Base-by-base conservation (phyloP, 1,140 invertebrate species). In the Lucilia sericata region DNA sequence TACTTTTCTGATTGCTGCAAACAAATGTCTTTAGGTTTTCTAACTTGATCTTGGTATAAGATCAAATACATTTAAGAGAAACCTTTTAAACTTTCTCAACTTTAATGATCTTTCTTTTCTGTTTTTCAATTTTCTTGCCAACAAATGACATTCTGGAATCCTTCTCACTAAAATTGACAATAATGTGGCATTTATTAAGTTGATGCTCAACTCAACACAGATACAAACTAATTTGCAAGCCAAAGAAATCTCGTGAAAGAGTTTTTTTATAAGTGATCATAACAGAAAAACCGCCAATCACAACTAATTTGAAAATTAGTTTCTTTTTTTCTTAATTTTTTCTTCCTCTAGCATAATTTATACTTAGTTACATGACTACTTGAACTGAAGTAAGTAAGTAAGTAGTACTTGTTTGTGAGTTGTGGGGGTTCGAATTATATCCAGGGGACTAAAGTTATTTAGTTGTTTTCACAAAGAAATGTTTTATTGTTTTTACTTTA, bases 231-330 rank as follows among this genome's bases (percentile, higher is more conserved):
- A 30, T 17, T n/a, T 55, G 14, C 51, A 55, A 55, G 12, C 12
- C 51, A 55, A n/a, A 55, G 12, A 55, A 4, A 14, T 7, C 13
- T 7, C 42, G 42, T 8, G 42, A 42, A 42, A 42, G 10, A 55
- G 51, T n/a, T 17, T 55, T 17, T 30, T 30, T 30, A 3, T 17
- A 70, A 70, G 65, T 21, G 65, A 21, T 70, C 65, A 25, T 70
- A 70, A 25, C 9, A 21, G 10, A 3, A 70, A 70, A 21, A 70
- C 65, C 65, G 65, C 65, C 65, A 70, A 70, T 70, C 65, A 9
- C n/a, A 70, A 70, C n/a, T 70, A 70, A 70, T 70, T 70, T 70
- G 7, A 19, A 19, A 70, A 70, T 70, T 60, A 60, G 51, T 70
- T 51, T 55, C 5, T 55, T 17, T 55, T 55, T 55, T 55, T 10